These are phyloP conservation scores for Archips crataeganus DNA, from an alignment of 2,888 invertebrate species.

Conservation along the genomic window DNA sequence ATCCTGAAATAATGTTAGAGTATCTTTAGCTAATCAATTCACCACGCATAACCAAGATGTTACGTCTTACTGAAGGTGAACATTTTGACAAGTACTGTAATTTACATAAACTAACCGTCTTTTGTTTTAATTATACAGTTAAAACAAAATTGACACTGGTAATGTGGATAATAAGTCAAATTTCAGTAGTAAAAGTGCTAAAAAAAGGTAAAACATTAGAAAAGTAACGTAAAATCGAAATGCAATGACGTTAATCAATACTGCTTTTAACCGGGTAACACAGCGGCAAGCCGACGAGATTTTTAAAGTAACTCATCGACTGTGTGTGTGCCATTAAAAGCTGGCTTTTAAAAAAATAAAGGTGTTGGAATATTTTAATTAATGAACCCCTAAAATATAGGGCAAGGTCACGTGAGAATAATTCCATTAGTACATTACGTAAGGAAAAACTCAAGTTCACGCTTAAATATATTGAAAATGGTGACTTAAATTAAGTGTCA, in stretches of 20 bases:
- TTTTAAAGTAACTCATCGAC: neutral
- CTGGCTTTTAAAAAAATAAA: neutral
- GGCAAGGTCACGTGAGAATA: conserved; percentile 83
- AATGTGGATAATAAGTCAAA: neutral
- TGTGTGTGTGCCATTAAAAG: neutral
- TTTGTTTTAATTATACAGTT: conserved; percentile 10
- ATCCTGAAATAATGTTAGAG: neutral
- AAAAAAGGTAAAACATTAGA: neutral
- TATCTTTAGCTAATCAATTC: neutral
- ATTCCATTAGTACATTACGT: conserved; percentile 78
- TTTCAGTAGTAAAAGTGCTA: neutral
- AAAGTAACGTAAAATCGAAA: neutral
- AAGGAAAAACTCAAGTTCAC: conserved; percentile 61
- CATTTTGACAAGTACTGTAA: conserved; percentile 21
- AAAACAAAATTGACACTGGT: neutral
- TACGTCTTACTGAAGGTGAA: conserved; percentile 1
- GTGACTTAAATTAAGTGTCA: conserved; percentile 11
- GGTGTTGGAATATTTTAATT: neutral
- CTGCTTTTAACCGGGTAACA: conserved; percentile 32
- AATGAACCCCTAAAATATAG: conserved; percentile 52
- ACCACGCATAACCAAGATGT: neutral
- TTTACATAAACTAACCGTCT: conserved; percentile 24
- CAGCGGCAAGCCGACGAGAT: conserved; percentile 12
- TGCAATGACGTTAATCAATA: conserved; percentile 30
- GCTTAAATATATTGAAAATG: conserved; percentile 8